Base-by-base conservation (phyloP, 2,113 vertebrate genomes). In the Ammodytes dubius region DNA sequence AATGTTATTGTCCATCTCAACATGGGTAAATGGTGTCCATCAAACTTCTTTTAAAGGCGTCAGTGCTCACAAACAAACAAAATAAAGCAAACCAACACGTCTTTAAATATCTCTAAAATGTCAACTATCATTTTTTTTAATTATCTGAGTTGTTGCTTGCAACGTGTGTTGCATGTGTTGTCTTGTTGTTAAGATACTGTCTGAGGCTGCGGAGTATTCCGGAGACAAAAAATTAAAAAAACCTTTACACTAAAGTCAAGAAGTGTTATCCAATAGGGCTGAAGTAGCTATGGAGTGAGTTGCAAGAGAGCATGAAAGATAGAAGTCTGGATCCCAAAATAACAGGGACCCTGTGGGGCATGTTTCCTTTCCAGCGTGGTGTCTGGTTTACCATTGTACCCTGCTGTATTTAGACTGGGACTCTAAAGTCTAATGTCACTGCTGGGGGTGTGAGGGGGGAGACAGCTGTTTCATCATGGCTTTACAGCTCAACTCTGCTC, bases 301-400 rank as follows among this genome's bases (percentile, higher is more conserved):
- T 67, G 68, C 82, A 70, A 27, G 27, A 27, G 27, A 27, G 39
- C 77, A 74, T 59, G 57, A 63, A 80, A 86, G 71, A 89, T 71
- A 78, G 82, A 50, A 52, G 58, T 68, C 58, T 75, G 74, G 8
- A 68, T 90, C 91, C 87, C 77, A 93, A 94, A 93, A 94, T 94
- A 94, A 90, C 91, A 84, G 77, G 70, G 81, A 83, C 71, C 73
- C 45, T 40, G 85, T 67, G 83, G 27, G 84, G 74, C 90, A 92
- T 91, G 86, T 87, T 85, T 86, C 82, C 79, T 87, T 77, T 74
- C n/a, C 82, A 85, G 82, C 61, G 52, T 89, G 88, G 91, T 90
- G 88, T 91, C 92, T 90, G 88, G 91, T 92, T 93, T 70, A 90
- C 89, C 88, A 94, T 94, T 93, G 92, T 94, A 76, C 81, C 87